Evolutionary conservation across 2,888 invertebrate genomes (phyloP), one percentile per base, ranked within the genome.

Genomic region (Dyspetes luteomarginatus): DNA sequence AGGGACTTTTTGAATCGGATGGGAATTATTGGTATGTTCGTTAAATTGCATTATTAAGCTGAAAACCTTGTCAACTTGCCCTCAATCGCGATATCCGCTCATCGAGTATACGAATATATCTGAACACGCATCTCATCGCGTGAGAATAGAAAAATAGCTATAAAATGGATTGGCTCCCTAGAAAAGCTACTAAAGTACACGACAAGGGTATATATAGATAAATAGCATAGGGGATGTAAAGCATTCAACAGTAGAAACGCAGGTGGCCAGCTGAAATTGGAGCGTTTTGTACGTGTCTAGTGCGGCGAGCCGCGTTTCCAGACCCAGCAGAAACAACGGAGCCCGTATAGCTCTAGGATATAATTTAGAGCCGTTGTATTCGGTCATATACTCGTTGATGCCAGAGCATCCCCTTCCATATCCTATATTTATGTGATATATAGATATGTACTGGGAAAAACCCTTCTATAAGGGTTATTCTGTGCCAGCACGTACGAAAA

Each of bases 281-380:
- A 89, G 89, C 89, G 87, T 88, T 89, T 89, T 88, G 88, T 89
- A 88, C 88, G 89, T 89, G 89, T 88, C 89, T 88, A 88, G 89
- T 86, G 87, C 88, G 88, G 85, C 83, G 64, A 76, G 56, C 19
- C 69, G 43, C 60, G 52, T 68, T 52, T 69, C 67, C 68, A 86
- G 84, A 85, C 78, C 60, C 72, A 67, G 41, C 48, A n/a, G 60
- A 50, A 41, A 65, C 55, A 60, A 67, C 79, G 65, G 72, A 65
- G 5, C n/a, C 60, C 58, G 69, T 45, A 41, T 30, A 45, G 24
- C 48, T 48, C 41, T 52, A 26, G 55, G 52, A 41, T 76, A 76
- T 69, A 76, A 64, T 69, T 76, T 69, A 55, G 28, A 55, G 24
- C 55, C 28, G 62, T 76, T 62, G 41, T 69, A 62, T 76, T 45